phyloP scores from a whole-genome alignment of 2,888 invertebrate species.

The Sarcophaga carnaria region DNA sequence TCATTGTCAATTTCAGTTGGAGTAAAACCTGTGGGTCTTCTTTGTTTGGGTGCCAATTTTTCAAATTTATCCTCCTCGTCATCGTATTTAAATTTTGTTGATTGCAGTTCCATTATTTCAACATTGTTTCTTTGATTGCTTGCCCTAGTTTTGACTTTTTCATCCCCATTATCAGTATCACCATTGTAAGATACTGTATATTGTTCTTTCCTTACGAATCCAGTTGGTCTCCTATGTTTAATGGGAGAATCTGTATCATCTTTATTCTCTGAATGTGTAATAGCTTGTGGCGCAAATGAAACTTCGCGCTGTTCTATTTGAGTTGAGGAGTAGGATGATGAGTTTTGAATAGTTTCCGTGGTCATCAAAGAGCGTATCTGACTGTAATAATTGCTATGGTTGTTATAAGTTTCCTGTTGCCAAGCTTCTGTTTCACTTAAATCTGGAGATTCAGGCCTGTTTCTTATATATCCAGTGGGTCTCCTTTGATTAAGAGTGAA shows the following conservation, averaged over 20 bases:
- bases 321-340: not conserved
- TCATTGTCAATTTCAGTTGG: not conserved
- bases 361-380: slow-evolving; percentile 39
- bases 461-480: slow-evolving; percentile 36
- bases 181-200: slow-evolving; percentile 31
- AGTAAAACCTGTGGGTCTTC: slow-evolving; percentile 45
- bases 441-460: not conserved
- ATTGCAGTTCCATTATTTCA: slow-evolving; percentile 1
- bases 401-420: not conserved
- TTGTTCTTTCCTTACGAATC: slow-evolving; percentile 23
- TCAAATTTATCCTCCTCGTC: slow-evolving; percentile 15
- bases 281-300: not conserved
- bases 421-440: slow-evolving; percentile 14
- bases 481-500: slow-evolving; percentile 20
- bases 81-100: slow-evolving; percentile 20
- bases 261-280: not conserved
- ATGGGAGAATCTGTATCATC: not conserved
- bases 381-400: slow-evolving; percentile 22
- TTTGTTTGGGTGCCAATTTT: slow-evolving; percentile 45
- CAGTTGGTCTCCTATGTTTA: slow-evolving; percentile 51
- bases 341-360: slow-evolving; percentile 10
- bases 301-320: slow-evolving; percentile 9
- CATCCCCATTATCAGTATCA: slow-evolving; percentile 28
- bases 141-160: not conserved
- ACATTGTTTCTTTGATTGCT: slow-evolving; percentile 33